Conservation (phyloP, 2,888 invertebrate species). For the Rhorus exstirpatorius region DNA sequence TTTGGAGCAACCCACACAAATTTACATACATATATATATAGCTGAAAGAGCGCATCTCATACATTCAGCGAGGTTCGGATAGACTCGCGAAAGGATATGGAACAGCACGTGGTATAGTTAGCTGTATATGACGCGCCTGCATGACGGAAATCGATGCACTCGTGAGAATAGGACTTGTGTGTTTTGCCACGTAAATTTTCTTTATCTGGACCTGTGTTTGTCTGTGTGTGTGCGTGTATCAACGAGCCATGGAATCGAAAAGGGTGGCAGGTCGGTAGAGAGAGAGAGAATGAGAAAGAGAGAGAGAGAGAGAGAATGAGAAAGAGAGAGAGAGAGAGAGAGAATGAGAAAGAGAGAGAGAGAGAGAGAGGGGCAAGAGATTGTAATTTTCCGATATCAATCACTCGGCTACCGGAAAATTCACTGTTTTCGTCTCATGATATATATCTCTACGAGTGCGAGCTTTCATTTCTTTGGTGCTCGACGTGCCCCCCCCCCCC, state of each 20-base stretch:
- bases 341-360: slow-evolving; percentile 3
- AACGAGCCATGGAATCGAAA: slow-evolving; percentile 35
- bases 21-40: slow-evolving; percentile 21
- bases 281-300: slow-evolving; percentile 8
- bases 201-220: slow-evolving; percentile 32
- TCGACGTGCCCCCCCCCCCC: too few relatives aligned
- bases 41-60: slow-evolving; percentile 40
- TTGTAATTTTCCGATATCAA: slow-evolving; percentile 72
- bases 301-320: background rate
- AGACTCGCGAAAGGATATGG: slow-evolving; percentile 46
- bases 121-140: slow-evolving; percentile 27
- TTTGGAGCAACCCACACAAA: slow-evolving; percentile 61
- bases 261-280: background rate
- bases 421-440: slow-evolving; percentile 41
- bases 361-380: slow-evolving; percentile 11
- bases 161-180: slow-evolving; percentile 34
- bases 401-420: slow-evolving; percentile 62
- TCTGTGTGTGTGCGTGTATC: background rate
- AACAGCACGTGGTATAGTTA: slow-evolving; percentile 26
- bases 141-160: slow-evolving; percentile 65
- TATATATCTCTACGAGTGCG: slow-evolving; percentile 14
- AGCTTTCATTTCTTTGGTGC: slow-evolving; percentile 41
- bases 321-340: background rate
- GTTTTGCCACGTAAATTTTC: slow-evolving; percentile 57
- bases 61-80: slow-evolving; percentile 39